A percentile compares a stretch with the other conserved stretches of the same genome.
phyloP scores from a whole-genome alignment of 1,140 invertebrate species.

The Polypedilum pembai region DNA sequence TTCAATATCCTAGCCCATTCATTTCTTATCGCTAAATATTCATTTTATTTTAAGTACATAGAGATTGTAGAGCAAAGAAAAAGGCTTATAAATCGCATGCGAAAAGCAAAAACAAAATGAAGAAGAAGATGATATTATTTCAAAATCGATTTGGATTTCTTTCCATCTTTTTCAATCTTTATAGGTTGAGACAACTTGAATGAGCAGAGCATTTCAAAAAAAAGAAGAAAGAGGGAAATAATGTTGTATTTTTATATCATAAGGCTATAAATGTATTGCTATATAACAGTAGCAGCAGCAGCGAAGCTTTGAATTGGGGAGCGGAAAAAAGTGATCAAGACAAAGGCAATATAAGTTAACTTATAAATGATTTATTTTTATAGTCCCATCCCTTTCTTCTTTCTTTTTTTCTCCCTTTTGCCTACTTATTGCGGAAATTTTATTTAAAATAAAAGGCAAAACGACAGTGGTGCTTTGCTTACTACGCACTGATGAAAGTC shows the following conservation, averaged over 20 bases:
- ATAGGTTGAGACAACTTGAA: neutral
- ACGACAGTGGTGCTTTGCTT: neutral
- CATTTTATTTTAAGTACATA: neutral
- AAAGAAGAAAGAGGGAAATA: too few relatives aligned
- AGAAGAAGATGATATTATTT: neutral
- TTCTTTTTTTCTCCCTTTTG: neutral
- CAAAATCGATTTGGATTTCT: neutral
- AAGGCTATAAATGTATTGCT: too few relatives aligned
- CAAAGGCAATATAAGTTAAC: constrained; percentile 13
- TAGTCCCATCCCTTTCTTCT: constrained; percentile 1
- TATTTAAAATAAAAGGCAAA: constrained; percentile 20
- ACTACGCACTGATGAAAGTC: constrained; percentile 15
- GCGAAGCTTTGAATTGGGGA: neutral
- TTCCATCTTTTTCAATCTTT: neutral
- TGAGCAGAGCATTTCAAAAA: neutral
- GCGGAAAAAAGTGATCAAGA: constrained; percentile 22
- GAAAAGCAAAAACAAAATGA: neutral
- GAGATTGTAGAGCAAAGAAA: neutral
- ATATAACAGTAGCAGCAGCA: too few relatives aligned
- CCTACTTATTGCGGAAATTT: constrained; percentile 7
- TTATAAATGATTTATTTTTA: constrained; percentile 29
- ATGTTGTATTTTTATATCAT: too few relatives aligned
- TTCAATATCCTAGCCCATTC: too few relatives aligned
- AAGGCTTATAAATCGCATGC: neutral
- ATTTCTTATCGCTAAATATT: neutral